Evolutionary conservation across 2,113 vertebrate genomes (phyloP).

Genomic region (Sinocyclocheilus anophthalmus): DNA sequence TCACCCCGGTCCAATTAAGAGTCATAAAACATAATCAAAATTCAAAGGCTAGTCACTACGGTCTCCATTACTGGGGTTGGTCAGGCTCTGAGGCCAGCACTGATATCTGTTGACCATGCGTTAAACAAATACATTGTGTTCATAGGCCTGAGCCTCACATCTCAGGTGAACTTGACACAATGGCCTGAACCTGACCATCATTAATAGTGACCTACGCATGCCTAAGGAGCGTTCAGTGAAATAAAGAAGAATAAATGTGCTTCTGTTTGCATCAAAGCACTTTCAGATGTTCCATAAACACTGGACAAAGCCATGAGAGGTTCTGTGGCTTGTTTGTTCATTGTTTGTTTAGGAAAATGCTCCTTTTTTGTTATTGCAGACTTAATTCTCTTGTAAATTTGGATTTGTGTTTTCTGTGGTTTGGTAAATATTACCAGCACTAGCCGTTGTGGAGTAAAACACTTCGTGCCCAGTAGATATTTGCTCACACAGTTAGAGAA

Average conservation of each 20-base stretch:
- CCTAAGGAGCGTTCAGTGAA: neutral
- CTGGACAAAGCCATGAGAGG: neutral
- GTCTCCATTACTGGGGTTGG: conserved; percentile 68
- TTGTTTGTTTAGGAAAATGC: conserved; percentile 74
- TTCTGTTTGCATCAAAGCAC: neutral
- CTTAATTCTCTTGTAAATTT: conserved; percentile 74
- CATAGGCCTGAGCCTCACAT: conserved; percentile 57
- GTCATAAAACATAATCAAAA: conserved; percentile 79
- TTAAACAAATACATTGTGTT: conserved; percentile 75
- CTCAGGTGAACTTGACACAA: conserved; percentile 50
- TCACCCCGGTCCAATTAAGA: conserved; percentile 75
- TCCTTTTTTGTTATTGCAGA: neutral
- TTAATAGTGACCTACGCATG: conserved; percentile 20
- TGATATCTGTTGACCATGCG: conserved; percentile 69
- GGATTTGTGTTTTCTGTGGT: conserved; percentile 75
- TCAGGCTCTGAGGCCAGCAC: conserved; percentile 66
- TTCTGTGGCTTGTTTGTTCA: conserved; percentile 39
- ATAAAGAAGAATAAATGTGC: neutral
- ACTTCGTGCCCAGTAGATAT: neutral
- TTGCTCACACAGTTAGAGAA: neutral
- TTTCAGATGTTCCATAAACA: neutral
- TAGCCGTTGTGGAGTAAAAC: neutral
- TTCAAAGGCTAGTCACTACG: conserved; percentile 59
- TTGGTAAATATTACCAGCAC: conserved; percentile 16
- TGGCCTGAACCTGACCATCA: conserved; percentile 36